Base-by-base conservation (phyloP, 2,113 vertebrate genomes). In the Amia ocellicauda region DNA sequence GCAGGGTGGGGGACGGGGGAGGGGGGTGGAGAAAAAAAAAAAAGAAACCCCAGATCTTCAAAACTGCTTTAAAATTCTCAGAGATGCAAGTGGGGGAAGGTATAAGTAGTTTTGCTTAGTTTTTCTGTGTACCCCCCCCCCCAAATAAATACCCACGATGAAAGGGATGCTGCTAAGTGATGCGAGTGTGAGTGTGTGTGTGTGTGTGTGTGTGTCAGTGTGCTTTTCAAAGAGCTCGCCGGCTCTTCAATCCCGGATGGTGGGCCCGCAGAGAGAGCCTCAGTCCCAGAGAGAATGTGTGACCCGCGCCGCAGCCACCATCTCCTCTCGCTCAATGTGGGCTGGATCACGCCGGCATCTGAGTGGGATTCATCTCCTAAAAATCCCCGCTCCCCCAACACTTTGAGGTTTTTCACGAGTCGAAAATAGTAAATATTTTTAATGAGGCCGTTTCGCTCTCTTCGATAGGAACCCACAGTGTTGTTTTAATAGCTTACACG, bases 401-500 rank as follows among this genome's bases (percentile, higher is more conserved):
- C 52, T 64, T 47, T 56, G 62, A 64, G 62, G 36, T 56, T 41
- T 23, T 68, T 56, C 62, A 3, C 50, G 45, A 56, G 53, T 52
- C 45, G 52, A 43, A 52, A 64, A 64, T 64, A 64, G 62, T 64
- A 64, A 64, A 56, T 47, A 52, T 47, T 56, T 64, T 56, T 56
- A 63, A 64, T 57, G 62, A 64, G 62, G 20, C 75, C 70, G 49
- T 80, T 75, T 75, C 79, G 80, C 80, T 51, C 58, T 67, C 26
- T 69, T 19, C 74, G 69, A 84, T 79, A 86, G 68, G 81, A 82
- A 80, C 82, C 84, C 74, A 76, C 78, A 76, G 79, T 84, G 83
- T 85, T 77, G 75, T 78, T 73, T 73, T 87, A 87, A 82, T 83
- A 74, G 78, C 76, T 80, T 82, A 85, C 86, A 86, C 84, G 81